phyloP scores from a whole-genome alignment of 1,140 invertebrate species.

The Polypedilum vanderplanki region DNA sequence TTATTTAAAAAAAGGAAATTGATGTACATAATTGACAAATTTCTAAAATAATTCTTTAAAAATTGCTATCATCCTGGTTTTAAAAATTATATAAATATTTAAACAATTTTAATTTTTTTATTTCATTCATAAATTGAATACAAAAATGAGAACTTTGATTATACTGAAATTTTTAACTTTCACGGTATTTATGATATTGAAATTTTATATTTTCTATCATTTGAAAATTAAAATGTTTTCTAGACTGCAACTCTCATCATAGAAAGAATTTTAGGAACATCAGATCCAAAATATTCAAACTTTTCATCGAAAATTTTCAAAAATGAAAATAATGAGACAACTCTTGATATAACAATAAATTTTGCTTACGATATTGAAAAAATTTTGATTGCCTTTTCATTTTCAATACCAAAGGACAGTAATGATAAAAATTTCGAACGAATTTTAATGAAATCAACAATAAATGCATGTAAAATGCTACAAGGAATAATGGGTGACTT shows the following conservation, averaged over 20 bases:
- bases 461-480: not conserved
- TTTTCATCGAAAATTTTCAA: not conserved
- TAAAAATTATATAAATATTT: no score
- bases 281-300: not conserved
- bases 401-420: not conserved
- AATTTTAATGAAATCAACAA: not conserved
- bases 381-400: not conserved
- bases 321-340: not conserved
- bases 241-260: not conserved
- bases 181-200: not conserved
- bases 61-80: no score
- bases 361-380: not conserved
- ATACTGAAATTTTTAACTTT: no score
- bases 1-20: no score
- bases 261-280: not conserved
- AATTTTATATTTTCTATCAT: not conserved
- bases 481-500: not conserved
- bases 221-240: not conserved
- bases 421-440: conserved; percentile 20
- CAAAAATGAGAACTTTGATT: no score
- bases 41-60: no score
- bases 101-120: no score
- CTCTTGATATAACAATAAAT: not conserved
- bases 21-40: no score
- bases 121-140: no score